A percentile compares a stretch with the other conserved stretches of the same genome.
Conservation (phyloP, 2,113 vertebrate species). For the Dermatemys mawii region DNA sequence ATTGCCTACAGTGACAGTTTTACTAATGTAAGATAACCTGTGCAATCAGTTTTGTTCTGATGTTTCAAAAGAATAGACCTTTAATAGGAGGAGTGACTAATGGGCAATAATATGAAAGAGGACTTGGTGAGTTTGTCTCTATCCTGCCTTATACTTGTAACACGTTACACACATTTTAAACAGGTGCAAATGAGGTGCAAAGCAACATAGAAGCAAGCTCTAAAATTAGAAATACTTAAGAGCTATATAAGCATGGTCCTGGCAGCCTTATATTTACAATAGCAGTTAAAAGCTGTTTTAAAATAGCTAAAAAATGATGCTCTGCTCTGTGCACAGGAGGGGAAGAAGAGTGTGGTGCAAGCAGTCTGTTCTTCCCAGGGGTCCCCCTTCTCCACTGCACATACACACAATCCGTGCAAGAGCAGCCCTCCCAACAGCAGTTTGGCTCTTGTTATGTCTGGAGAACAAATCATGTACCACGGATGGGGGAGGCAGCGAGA, state of each 20-base stretch:
- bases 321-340: background rate
- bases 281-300: background rate
- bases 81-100: background rate
- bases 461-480: background rate
- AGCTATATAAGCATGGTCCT: background rate
- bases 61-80: background rate
- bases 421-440: background rate
- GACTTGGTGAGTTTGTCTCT: background rate
- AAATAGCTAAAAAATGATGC: background rate
- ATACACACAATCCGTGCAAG: background rate
- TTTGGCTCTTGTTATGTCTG: background rate
- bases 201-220: background rate
- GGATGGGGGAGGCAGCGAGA: background rate
- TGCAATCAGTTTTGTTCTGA: background rate
- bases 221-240: background rate
- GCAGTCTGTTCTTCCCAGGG: background rate
- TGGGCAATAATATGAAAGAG: background rate
- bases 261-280: background rate
- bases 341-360: background rate
- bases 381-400: background rate
- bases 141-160: background rate
- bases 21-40: background rate
- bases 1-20: background rate
- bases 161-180: background rate
- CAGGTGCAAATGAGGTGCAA: background rate